These are phyloP conservation scores for Hepsetus odoe DNA, from an alignment of 2,113 vertebrate genomes.

Conservation along the genomic window DNA sequence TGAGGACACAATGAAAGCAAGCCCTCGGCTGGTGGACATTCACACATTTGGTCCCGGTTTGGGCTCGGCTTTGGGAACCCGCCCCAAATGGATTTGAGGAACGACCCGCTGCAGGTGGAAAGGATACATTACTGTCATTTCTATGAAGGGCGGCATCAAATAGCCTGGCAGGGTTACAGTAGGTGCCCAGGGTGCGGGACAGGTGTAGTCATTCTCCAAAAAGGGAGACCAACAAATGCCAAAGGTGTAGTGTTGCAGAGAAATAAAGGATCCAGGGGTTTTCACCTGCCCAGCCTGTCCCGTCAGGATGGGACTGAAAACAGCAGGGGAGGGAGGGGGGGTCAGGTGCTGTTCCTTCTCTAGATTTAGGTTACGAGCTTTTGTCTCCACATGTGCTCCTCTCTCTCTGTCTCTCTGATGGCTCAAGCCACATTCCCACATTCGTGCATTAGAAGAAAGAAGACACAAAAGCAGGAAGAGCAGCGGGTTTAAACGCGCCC, in stretches of 20 bases:
- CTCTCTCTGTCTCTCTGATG: neutral
- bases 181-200: neutral
- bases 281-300: conserved; percentile 29
- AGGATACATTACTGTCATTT: neutral
- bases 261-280: conserved; percentile 3
- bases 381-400: conserved; percentile 1
- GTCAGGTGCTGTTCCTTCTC: neutral
- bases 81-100: too few relatives aligned
- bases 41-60: too few relatives aligned
- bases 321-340: neutral
- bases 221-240: neutral
- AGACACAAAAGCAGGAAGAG: neutral
- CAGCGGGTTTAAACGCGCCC: neutral
- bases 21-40: too few relatives aligned
- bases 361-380: neutral
- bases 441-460: neutral
- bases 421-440: neutral
- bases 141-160: neutral
- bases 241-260: conserved; percentile 5
- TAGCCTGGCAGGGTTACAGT: neutral
- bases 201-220: neutral
- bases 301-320: conserved; percentile 23
- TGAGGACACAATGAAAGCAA: too few relatives aligned
- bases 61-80: too few relatives aligned
- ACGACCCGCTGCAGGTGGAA: neutral